Base-by-base conservation (phyloP, 2,113 vertebrate genomes). In the Chelonoidis abingdonii region DNA sequence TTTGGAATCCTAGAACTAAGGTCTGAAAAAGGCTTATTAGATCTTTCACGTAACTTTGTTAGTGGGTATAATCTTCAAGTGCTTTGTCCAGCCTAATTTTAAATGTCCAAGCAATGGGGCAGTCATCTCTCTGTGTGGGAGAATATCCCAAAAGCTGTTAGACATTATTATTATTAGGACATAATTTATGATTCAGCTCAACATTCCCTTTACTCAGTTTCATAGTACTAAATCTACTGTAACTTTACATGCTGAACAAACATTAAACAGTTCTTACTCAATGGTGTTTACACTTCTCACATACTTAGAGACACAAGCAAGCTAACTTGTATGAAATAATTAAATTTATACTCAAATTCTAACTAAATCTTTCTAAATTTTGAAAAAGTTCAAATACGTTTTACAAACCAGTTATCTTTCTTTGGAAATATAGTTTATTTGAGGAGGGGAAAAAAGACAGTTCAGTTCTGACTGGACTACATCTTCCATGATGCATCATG, bases 1-100 rank as follows among this genome's bases (percentile, higher is more conserved):
- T 82, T 53, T 88, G 44, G 87, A 97, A 97, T 94, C 44, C 93
- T 54, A 95, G 93, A 88, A 56, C 8, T 27, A 84, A 27, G 1
- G 19, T 12, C 21, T 80, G 19, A 54, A 86, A 93, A 96, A 88
- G 62, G 2, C 25, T 86, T 7, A 3, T 88, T 95, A 94, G 87
- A 89, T 49, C 2, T 92, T 19, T 44, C 44, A 35, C 47, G 21
- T 57, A 9, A 79, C 35, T 49, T 13, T 78, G 31, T 12, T 38
- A 24, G 14, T 50, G 24, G 49, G 25, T 72, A 31, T 62, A 62
- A 31, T 31, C 57, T 31, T 31, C n/a, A 78, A 78, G 41, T 41
- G 5, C 54, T 78, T 57, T 65, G 11, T 90, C 91, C 79, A 90
- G 9, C 2, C 9, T 80, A 62, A 82, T 65, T 90, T 78, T 65